phyloP scores from a whole-genome alignment of 1,140 invertebrate species.

The Neomicropteryx cornuta region DNA sequence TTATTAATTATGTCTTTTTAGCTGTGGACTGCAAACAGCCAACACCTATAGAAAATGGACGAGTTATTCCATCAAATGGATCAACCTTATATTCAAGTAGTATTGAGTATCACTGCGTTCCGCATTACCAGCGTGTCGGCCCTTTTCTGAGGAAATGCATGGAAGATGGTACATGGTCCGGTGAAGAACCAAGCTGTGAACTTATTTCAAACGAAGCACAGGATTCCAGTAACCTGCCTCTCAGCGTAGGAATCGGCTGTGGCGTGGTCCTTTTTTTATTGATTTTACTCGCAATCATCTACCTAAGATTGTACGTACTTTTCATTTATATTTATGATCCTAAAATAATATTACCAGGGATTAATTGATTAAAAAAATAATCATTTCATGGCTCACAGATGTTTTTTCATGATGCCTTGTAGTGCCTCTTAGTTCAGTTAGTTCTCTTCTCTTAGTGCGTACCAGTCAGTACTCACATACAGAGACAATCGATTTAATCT shows the following conservation, averaged over 20 bases:
- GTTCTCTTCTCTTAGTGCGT: no score
- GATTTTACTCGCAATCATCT: conserved; percentile 62
- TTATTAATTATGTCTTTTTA: conserved; percentile 40
- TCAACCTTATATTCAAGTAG: conserved; percentile 69
- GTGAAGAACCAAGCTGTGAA: conserved; percentile 67
- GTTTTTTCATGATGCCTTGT: no score
- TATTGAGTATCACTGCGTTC: conserved; percentile 81
- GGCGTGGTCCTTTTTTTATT: conserved; percentile 66
- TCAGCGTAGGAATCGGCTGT: conserved; percentile 68
- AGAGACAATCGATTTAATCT: no score
- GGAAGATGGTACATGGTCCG: conserved; percentile 74
- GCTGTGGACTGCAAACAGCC: conserved; percentile 77
- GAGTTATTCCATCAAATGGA: conserved; percentile 75
- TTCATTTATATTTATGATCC: conserved; percentile 2
- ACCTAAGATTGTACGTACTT: conserved; percentile 58
- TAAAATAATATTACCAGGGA: no score
- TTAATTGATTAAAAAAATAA: no score
- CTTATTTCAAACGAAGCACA: conserved; percentile 48
- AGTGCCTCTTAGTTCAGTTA: no score
- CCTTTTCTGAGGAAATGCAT: conserved; percentile 72
- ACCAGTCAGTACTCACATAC: no score
- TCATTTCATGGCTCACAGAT: no score
- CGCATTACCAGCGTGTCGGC: conserved; percentile 69
- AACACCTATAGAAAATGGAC: conserved; percentile 66
- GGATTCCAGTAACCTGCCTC: conserved; percentile 56